Conservation (phyloP, 2,888 invertebrate species). For the Cheilosia urbana region DNA sequence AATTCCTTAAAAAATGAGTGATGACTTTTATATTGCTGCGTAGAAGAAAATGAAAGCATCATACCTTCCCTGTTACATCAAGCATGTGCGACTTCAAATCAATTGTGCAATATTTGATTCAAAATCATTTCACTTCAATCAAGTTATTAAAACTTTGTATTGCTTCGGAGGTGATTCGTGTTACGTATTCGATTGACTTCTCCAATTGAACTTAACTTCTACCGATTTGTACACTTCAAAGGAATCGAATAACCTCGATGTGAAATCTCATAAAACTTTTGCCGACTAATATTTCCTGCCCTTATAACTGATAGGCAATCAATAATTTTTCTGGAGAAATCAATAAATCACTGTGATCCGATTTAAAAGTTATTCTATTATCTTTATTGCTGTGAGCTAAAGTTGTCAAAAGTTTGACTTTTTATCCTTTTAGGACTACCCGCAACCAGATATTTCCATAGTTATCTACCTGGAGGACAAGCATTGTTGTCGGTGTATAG, state of each 20-base stretch:
- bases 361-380: constrained; percentile 29
- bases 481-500: no score
- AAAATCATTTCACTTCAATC: neutral
- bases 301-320: constrained; percentile 8
- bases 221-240: constrained; percentile 1
- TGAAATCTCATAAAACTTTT: constrained; percentile 4
- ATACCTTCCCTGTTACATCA: no score
- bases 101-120: neutral
- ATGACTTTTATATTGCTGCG: no score
- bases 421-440: neutral
- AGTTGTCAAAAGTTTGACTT: constrained; percentile 9
- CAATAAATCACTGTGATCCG: constrained; percentile 32
- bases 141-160: constrained; percentile 12
- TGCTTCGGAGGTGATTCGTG: neutral
- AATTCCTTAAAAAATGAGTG: no score
- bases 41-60: no score
- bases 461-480: neutral
- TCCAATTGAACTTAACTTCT: neutral
- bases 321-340: constrained; percentile 26
- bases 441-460: neutral
- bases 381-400: neutral
- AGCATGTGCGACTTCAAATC: no score
- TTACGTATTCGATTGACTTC: neutral
- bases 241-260: neutral
- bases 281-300: constrained; percentile 1